Evolutionary conservation across 1,140 invertebrate species (phyloP), one percentile per base, ranked within the genome.

Genomic region (Orius insidiosus): DNA sequence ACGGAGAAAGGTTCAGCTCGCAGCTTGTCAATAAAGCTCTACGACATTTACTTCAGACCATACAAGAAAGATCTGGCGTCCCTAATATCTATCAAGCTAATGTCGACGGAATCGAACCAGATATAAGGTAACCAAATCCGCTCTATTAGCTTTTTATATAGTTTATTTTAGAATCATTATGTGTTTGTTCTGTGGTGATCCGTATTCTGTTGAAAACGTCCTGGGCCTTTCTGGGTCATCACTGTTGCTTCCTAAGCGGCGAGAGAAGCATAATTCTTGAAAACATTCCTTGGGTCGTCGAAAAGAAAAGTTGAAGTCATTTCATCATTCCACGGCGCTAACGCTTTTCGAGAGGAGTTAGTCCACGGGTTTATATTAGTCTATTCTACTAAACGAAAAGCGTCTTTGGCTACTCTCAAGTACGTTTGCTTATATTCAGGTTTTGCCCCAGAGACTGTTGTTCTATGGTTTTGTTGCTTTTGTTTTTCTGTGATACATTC

Each of bases 151-250:
- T n/a, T n/a, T n/a, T n/a, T n/a, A n/a, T n/a, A n/a, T n/a, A n/a
- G 6, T 6, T 49, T 46, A 48, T 63, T 68, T 59, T 56, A 81
- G 82, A 53, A 87, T 97, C 62, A 85, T 95, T 56, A 85, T 96
- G 75, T 95, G 75, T 95, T 81, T 96, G 74, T 90, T 96, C 61
- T 98, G 93, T 66, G 92, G 90, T 36, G 93, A 97, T 67, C 85
- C 87, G 10, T 95, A 84, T 58, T 81, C 80, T 1, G 76, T 92
- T 34, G 88, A 93, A 61, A 82, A 86, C 52, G 81, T 95, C 37
- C 68, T 97, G 13, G 78, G 89, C 92, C 1, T 65, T 97, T 46
- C 67, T 96, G 32, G 78, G 77, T 56, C 85, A 94, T 61, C 83
- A 86, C 44, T 82, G 79, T 47, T 86, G 85, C 62, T 82, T 86